phyloP scores from a whole-genome alignment of 2,888 invertebrate species.

The Oithona nana region DNA sequence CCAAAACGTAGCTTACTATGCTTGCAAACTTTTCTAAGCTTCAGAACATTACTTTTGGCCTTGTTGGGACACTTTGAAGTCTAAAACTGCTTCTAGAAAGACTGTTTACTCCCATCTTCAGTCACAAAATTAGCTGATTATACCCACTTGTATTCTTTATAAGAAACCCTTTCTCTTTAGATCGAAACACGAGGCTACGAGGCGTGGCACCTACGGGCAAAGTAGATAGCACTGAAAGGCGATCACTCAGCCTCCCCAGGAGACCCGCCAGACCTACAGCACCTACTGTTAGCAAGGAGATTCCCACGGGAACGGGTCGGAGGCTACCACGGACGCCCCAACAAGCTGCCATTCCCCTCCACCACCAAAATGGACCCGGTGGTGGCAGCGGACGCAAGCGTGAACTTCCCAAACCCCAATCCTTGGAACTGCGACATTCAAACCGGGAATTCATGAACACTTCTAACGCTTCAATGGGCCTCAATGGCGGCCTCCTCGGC shows the following conservation, averaged over 20 bases:
- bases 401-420: slow-evolving; percentile 13
- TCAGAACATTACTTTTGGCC: too few species aligned
- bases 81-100: too few species aligned
- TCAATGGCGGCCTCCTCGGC: background rate
- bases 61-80: too few species aligned
- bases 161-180: too few species aligned
- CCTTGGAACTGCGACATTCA: slow-evolving; percentile 5
- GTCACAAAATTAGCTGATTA: too few species aligned
- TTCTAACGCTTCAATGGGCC: background rate
- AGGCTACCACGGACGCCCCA: slow-evolving; percentile 18
- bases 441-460: slow-evolving; percentile 7
- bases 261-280: background rate
- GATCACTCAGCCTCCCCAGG: slow-evolving; percentile 3
- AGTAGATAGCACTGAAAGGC: background rate
- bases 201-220: background rate
- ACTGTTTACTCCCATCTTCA: too few species aligned
- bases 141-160: too few species aligned
- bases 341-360: background rate
- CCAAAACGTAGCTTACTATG: too few species aligned
- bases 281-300: background rate
- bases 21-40: too few species aligned
- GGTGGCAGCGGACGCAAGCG: slow-evolving; percentile 7
- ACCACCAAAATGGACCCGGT: background rate
- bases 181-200: background rate
- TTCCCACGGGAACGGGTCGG: slow-evolving; percentile 10